Conservation (phyloP, 2,113 vertebrate species). For the Cavia aperea region DNA sequence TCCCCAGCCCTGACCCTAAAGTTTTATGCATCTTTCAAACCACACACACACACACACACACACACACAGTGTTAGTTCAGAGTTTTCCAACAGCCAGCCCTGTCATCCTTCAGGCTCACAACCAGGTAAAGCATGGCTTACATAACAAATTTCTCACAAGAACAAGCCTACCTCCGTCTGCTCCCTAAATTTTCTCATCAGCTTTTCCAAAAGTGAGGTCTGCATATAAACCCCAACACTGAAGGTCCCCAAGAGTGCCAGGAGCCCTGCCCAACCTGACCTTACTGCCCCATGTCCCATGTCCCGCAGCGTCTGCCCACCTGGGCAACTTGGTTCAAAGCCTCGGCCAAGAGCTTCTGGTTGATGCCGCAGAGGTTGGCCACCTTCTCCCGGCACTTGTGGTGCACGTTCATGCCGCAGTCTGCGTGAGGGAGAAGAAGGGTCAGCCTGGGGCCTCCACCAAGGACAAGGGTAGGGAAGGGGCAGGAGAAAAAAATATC, state of each 20-base stretch:
- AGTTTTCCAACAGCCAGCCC: background rate
- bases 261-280: background rate
- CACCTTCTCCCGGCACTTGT: slow-evolving; percentile 96
- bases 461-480: background rate
- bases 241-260: background rate
- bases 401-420: slow-evolving; percentile 96
- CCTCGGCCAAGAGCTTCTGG: slow-evolving; percentile 97
- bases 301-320: slow-evolving; percentile 66
- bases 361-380: slow-evolving; percentile 99
- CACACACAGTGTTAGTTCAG: background rate
- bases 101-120: background rate
- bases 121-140: background rate
- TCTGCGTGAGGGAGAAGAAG: slow-evolving; percentile 74
- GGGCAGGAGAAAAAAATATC: background rate
- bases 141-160: background rate
- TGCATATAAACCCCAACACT: background rate
- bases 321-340: slow-evolving; percentile 94
- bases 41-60: background rate
- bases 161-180: background rate
- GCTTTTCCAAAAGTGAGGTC: background rate
- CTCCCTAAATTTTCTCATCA: background rate
- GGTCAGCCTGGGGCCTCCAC: background rate
- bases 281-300: too few species aligned
- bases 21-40: background rate
- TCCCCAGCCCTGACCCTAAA: background rate